Conservation (phyloP, 2,113 vertebrate genomes). For the Periophthalmus modestus region DNA sequence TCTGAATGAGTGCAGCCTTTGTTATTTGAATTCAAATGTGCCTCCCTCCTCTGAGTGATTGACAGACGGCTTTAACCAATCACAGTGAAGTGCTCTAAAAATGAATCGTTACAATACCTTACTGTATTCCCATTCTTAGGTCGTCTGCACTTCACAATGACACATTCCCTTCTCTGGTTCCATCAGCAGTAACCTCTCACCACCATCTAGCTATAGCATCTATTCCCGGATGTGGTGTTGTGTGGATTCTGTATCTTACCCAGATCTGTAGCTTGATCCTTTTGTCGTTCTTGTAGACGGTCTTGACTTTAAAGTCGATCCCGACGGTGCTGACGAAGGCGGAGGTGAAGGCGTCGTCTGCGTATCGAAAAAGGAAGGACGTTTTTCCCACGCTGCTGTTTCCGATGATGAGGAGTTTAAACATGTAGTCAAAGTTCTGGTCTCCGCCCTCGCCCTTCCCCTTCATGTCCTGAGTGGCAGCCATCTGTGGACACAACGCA, state of each 20-base stretch:
- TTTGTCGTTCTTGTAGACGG: slow-evolving; percentile 97
- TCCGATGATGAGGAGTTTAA: slow-evolving; percentile 92
- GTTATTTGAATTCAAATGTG: no score
- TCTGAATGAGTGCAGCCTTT: no score
- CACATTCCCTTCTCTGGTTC: neutral
- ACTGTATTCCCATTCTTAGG: neutral
- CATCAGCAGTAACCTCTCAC: neutral
- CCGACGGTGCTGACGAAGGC: slow-evolving; percentile 98
- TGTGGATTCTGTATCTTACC: slow-evolving; percentile 74
- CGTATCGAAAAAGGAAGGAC: slow-evolving; percentile 95
- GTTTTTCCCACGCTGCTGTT: slow-evolving; percentile 95
- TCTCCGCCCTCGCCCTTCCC: slow-evolving; percentile 88
- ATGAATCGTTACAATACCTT: neutral
- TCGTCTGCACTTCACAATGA: neutral
- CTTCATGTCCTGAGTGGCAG: slow-evolving; percentile 86
- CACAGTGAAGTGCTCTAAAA: neutral
- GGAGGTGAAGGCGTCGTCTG: slow-evolving; percentile 95
- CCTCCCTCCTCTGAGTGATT: neutral
- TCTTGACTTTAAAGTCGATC: slow-evolving; percentile 99
- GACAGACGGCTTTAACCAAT: neutral
- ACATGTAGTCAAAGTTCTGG: slow-evolving; percentile 97
- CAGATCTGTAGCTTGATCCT: slow-evolving; percentile 99
- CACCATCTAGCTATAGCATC: neutral
- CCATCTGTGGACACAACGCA: slow-evolving; percentile 80
- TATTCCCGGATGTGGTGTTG: neutral